Percentiles rank a stretch among this genome's conserved stretches.
These are phyloP conservation scores for Brachionus sp. DNA, from an alignment of 1,140 invertebrate genomes.

Conservation along the genomic window DNA sequence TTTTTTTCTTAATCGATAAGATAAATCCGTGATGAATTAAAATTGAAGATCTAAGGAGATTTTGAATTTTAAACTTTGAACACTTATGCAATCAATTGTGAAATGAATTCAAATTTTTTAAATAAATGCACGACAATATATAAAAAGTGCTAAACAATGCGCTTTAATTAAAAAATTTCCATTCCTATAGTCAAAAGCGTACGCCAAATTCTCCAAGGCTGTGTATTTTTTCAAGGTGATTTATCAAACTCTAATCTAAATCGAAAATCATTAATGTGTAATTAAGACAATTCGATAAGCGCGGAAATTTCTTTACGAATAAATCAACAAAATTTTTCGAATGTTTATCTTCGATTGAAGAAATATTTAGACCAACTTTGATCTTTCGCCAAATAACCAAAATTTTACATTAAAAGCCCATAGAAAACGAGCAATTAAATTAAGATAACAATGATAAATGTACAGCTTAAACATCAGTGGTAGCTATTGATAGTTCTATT, in stretches of 20 bases:
- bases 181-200: neutral
- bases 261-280: constrained; percentile 28
- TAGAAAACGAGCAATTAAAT: constrained; percentile 2
- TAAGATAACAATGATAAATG: constrained; percentile 10
- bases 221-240: neutral
- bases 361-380: constrained; percentile 3
- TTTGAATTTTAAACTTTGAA: neutral
- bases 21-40: constrained; percentile 24
- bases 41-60: neutral
- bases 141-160: neutral
- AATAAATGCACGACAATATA: neutral
- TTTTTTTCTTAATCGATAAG: constrained; percentile 1
- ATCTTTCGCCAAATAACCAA: neutral
- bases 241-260: constrained; percentile 23
- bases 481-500: neutral
- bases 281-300: constrained; percentile 7
- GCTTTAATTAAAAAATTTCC: neutral
- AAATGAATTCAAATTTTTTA: neutral
- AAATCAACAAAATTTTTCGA: constrained; percentile 5
- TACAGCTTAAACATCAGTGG: neutral
- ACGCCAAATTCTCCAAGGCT: constrained; percentile 6
- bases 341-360: neutral
- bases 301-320: neutral
- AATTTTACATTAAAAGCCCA: neutral
- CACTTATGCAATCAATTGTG: neutral